Evolutionary conservation across 2,888 invertebrate species (phyloP).

Genomic region (Rhopalosiphum nymphaeae): DNA sequence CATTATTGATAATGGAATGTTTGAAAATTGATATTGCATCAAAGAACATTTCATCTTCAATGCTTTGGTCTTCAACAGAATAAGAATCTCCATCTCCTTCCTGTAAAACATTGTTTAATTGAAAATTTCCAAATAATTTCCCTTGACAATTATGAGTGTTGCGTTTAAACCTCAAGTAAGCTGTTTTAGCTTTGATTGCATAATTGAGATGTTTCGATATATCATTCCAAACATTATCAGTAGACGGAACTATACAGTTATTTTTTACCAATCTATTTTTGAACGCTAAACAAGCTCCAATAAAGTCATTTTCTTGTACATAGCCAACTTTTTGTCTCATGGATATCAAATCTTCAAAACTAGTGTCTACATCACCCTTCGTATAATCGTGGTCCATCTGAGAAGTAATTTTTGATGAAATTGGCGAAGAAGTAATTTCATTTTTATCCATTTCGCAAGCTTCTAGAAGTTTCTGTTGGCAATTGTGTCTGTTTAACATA

Average conservation of each 20-base stretch:
- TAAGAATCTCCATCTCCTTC: background rate
- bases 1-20: conserved; percentile 58
- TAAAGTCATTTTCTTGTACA: conserved; percentile 59
- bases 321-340: conserved; percentile 62
- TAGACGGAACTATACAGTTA: conserved; percentile 39
- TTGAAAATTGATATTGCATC: conserved; percentile 61
- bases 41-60: conserved; percentile 59
- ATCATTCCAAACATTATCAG: conserved; percentile 54
- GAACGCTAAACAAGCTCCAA: conserved; percentile 42
- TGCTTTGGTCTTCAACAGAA: conserved; percentile 44
- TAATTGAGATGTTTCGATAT: conserved; percentile 60
- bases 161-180: conserved; percentile 58
- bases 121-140: conserved; percentile 26
- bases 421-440: background rate
- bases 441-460: conserved; percentile 38
- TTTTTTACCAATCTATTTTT: conserved; percentile 47
- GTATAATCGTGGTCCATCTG: conserved; percentile 60
- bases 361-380: conserved; percentile 34
- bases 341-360: conserved; percentile 49
- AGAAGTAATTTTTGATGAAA: conserved; percentile 48
- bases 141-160: conserved; percentile 57
- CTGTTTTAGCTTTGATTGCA: conserved; percentile 59
- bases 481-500: conserved; percentile 51
- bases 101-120: conserved; percentile 10
- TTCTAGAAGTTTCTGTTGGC: conserved; percentile 50